Base-by-base conservation (phyloP, 2,888 invertebrate species). In the Campaea margaritaria region DNA sequence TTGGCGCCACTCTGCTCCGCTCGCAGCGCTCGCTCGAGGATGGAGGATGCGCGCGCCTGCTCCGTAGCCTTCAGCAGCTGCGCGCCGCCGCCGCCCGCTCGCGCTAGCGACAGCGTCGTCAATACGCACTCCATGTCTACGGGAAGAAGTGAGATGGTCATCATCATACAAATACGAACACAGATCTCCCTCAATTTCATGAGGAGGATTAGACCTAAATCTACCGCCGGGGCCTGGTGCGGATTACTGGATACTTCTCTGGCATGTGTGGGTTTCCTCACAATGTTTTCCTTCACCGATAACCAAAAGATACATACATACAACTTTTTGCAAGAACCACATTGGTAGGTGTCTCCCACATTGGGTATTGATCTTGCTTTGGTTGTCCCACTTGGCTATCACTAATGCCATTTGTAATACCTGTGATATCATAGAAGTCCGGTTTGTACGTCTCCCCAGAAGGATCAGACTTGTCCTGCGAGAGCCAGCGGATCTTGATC, bases 401-500 rank as follows among this genome's bases (percentile, higher is more conserved):
- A n/a, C n/a, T n/a, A n/a, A n/a, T n/a, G n/a, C n/a, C n/a, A n/a
- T n/a, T n/a, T n/a, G n/a, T n/a, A 21, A 21, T 5, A 21, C 21
- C 21, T 21, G 21, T 21, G 21, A 21, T 21, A 5, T 21, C 21
- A 21, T 97, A 97, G 87, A 97, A 98, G 89, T 98, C 98, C 0
- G 97, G 96, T 62, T 96, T 96, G 89, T 97, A 98, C 1, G 96
- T 94, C 85, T 95, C 95, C 1, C 95, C 95, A 10, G 93, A 89
- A 34, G 94, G 89, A 65, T 94, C 94, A 0, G 93, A 91, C 85
- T 95, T 95, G 70, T 96, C 95, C 81, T 96, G 96, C 0, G 97
- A 96, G 51, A 98, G 90, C 98, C 98, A 98, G 78, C 97, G 96
- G 74, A 98, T 98, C 79, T 96, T 96, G 80, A 98, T 97, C 83